A percentile compares a stretch with the other conserved stretches of the same genome.
Conservation (phyloP, 2,113 vertebrate genomes). For the Thalassarche chlororhynchos region DNA sequence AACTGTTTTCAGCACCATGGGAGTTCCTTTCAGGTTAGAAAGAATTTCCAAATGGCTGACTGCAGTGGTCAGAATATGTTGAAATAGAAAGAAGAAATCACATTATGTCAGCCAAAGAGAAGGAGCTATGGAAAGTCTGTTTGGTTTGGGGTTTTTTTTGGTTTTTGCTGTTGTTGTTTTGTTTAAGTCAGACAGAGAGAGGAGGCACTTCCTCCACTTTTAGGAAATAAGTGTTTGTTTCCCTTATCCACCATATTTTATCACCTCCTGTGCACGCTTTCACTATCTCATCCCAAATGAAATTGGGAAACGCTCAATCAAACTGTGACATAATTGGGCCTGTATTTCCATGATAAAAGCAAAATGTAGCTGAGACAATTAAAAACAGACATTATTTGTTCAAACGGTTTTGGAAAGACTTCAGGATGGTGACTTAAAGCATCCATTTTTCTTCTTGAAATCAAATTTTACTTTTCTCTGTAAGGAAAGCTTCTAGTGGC, state of each 20-base stretch:
- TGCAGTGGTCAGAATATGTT: background rate
- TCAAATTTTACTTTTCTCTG: background rate
- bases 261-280: background rate
- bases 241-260: background rate
- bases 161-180: background rate
- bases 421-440: background rate
- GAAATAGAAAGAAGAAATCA: background rate
- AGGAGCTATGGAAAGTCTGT: background rate
- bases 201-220: background rate
- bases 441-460: background rate
- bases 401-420: background rate
- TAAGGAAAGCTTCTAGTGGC: background rate
- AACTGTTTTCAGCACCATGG: background rate
- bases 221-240: background rate
- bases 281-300: background rate
- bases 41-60: background rate
- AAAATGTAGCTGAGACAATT: background rate
- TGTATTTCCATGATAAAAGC: background rate
- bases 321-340: background rate
- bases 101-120: background rate
- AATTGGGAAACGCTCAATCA: background rate
- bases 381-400: background rate
- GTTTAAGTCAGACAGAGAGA: background rate
- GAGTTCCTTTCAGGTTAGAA: background rate
- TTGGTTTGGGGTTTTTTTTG: rapidly evolving